phyloP scores from a whole-genome alignment of 2,888 invertebrate species.

The Asteroscopus sphinx region DNA sequence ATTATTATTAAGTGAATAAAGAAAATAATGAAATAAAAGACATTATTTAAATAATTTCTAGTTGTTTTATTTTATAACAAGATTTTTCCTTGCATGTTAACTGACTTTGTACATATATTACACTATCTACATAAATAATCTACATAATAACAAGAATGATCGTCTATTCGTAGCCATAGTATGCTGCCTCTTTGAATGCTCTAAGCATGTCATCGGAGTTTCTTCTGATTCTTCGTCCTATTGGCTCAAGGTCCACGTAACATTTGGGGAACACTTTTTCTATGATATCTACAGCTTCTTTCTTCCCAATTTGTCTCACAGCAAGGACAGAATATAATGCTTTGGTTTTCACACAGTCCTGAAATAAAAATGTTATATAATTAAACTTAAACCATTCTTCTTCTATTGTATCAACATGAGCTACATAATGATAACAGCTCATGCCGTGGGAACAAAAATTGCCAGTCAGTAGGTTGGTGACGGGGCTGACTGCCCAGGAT shows the following conservation, averaged over 20 bases:
- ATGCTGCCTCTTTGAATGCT: slow-evolving; percentile 93
- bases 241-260: slow-evolving; percentile 97
- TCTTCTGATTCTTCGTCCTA: slow-evolving; percentile 94
- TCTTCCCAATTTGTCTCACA: slow-evolving; percentile 92
- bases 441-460: too few species aligned
- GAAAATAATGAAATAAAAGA: slow-evolving; percentile 87
- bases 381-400: too few species aligned
- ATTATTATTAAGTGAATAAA: slow-evolving; percentile 71
- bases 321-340: slow-evolving; percentile 95
- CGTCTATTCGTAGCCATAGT: slow-evolving; percentile 93
- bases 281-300: slow-evolving; percentile 93
- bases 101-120: slow-evolving; percentile 55
- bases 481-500: too few species aligned
- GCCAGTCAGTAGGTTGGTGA: too few species aligned
- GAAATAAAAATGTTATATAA: slow-evolving; percentile 55
- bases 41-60: slow-evolving; percentile 84
- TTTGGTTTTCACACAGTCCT: slow-evolving; percentile 97
- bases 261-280: slow-evolving; percentile 97
- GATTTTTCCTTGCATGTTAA: slow-evolving; percentile 48
- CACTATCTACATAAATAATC: slow-evolving; percentile 30
- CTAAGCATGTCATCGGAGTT: slow-evolving; percentile 94
- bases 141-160: slow-evolving; percentile 4
- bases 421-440: too few species aligned
- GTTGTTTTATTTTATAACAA: slow-evolving; percentile 72
- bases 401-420: too few species aligned